These are phyloP conservation scores for Rhagonycha lutea DNA, from an alignment of 2,888 invertebrate species.

Conservation along the genomic window DNA sequence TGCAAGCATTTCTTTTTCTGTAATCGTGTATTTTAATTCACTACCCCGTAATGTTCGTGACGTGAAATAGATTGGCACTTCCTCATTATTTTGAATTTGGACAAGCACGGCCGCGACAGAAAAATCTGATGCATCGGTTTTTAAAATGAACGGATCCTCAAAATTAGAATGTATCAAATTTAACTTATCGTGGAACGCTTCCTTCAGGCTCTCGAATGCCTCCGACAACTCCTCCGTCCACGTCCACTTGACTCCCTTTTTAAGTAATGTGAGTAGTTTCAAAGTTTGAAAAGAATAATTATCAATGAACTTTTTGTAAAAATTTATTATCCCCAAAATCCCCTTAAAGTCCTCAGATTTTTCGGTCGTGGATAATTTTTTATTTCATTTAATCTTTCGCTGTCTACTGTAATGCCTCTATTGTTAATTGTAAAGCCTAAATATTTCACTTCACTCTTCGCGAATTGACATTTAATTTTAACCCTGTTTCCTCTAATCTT, in stretches of 20 bases:
- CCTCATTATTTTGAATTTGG: background rate
- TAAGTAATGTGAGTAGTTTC: background rate
- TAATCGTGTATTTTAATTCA: background rate
- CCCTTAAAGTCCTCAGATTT: background rate
- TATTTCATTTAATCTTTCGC: background rate
- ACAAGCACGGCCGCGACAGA: background rate
- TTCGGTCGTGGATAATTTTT: background rate
- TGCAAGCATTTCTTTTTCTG: background rate
- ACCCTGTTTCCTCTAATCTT: background rate
- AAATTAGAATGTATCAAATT: background rate
- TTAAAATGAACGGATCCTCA: background rate
- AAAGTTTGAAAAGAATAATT: too few species aligned
- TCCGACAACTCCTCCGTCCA: background rate
- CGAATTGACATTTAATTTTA: slow-evolving; percentile 6
- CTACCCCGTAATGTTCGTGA: too few species aligned
- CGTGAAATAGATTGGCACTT: slow-evolving; percentile 1
- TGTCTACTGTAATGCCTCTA: background rate
- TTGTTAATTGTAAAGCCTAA: background rate
- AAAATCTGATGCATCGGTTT: background rate
- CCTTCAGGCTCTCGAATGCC: background rate
- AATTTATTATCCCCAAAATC: background rate
- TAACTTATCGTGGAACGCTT: background rate
- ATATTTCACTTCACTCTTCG: background rate
- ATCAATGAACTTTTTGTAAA: background rate
- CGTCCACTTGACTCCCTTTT: background rate